Base-by-base conservation (phyloP, 2,888 invertebrate species). In the Andricus quercusramuli region DNA sequence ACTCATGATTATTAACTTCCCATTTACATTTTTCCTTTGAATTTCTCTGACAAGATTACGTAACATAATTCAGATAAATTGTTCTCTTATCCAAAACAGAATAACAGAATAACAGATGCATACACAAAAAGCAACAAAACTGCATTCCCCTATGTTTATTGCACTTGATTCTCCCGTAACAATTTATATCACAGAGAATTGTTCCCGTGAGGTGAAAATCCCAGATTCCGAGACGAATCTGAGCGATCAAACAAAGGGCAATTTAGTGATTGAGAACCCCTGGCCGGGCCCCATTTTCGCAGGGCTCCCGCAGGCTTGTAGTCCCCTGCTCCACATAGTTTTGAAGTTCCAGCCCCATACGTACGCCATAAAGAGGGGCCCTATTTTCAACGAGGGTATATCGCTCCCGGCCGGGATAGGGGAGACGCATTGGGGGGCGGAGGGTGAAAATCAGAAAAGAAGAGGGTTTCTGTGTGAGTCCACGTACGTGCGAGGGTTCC, bases 131-230 rank as follows among this genome's bases (percentile, higher is more conserved):
- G 56, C n/a, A n/a, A 74, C 56, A 74, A 74, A 74, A 56, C 56
- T 74, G 51, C 56, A 56, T 56, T 74, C 74, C 74, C 74, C 74
- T 74, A 74, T 74, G 56, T 74, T 74, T 74, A 74, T 74, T 56
- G 51, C 74, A 74, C 74, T 74, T 74, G 74, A n/a, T 74, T 51
- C 51, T 56, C 29, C 56, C 51, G 51, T 29, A 74, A 74, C 74
- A 74, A 74, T 74, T 74, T 74, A 74, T 74, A 56, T 74, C 32
- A n/a, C 6, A 32, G 32, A 74, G 74, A 74, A 74, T 74, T 74
- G n/a, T 56, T 74, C 56, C 29, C 32, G 56, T 56, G 32, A 74
- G 74, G 51, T 47, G 56, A 74, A 56, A 56, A 74, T 56, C 56
- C 32, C 32, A 74, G 32, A 74, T 32, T 74, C 56, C 56, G 56